Evolutionary conservation across 2,888 invertebrate genomes (phyloP).

Genomic region (Leptopterna dolabrata): DNA sequence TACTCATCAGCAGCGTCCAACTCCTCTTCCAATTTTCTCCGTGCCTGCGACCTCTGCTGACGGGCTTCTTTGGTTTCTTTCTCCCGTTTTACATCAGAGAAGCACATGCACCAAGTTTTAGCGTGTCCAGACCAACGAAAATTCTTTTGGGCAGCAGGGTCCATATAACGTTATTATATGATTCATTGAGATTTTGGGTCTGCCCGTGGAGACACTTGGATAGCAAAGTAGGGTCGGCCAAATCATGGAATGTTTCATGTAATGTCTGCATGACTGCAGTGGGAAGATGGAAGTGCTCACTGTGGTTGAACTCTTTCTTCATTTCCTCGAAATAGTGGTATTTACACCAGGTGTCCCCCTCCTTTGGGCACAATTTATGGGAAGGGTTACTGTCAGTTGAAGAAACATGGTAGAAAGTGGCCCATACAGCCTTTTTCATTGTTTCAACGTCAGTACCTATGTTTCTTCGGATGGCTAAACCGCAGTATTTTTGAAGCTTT

Average conservation of each 20-base stretch:
- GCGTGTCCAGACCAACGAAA: neutral
- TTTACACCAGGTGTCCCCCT: neutral
- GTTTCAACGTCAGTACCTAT: neutral
- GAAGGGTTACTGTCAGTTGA: neutral
- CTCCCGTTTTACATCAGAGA: no score
- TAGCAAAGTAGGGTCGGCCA: neutral
- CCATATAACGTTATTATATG: neutral
- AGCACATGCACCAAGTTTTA: no score
- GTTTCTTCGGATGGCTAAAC: conserved; percentile 13
- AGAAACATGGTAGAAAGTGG: neutral
- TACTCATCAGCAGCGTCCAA: neutral
- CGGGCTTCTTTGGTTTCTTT: neutral
- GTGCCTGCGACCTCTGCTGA: neutral
- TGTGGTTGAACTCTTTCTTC: neutral
- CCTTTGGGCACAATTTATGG: conserved; percentile 5
- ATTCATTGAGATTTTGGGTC: conserved; percentile 34
- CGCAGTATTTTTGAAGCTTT: conserved; percentile 12
- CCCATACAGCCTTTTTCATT: conserved; percentile 12
- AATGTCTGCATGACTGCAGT: neutral
- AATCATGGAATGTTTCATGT: neutral
- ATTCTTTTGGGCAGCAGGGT: neutral
- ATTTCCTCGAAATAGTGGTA: neutral
- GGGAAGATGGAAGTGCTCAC: conserved; percentile 12
- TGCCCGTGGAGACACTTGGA: neutral
- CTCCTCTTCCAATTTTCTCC: conserved; percentile 1